phyloP scores from a whole-genome alignment of 53 echinoderm and acorn worm species.

The Arbacia lixula region DNA sequence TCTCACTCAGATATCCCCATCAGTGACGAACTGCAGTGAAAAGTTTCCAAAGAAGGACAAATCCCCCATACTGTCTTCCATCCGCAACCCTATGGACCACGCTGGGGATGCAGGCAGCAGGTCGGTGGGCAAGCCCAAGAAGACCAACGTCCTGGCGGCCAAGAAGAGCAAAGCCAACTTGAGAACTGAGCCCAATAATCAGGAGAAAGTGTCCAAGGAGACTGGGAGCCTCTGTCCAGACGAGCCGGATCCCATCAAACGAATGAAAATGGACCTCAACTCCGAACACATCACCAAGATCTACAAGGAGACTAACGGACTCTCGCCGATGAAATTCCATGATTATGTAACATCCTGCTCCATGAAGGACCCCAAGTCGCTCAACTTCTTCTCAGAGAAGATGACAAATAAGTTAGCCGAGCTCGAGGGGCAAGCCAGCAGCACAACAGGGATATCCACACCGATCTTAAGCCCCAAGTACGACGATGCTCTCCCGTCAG shows the following conservation, averaged over 20 bases:
- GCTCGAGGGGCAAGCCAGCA: conserved; percentile 51
- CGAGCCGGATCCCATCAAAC: conserved; percentile 79
- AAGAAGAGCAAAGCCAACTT: conserved; percentile 72
- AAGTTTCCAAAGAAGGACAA: conserved; percentile 88
- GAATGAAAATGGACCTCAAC: conserved; percentile 93
- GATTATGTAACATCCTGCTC: conserved; percentile 73
- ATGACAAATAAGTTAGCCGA: conserved; percentile 73
- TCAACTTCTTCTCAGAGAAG: conserved; percentile 65
- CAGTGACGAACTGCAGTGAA: conserved; percentile 76
- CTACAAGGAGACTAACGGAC: conserved; percentile 77
- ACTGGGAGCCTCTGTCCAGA: conserved; percentile 23
- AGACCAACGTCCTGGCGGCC: conserved; percentile 85
- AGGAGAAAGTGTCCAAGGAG: conserved; percentile 10
- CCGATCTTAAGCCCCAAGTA: background rate
- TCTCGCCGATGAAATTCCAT: conserved; percentile 76
- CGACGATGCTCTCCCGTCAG: background rate
- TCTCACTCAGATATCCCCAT: conserved; percentile 33
- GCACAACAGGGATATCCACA: conserved; percentile 1
- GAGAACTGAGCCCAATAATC: conserved; percentile 5
- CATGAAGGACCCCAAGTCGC: conserved; percentile 56
- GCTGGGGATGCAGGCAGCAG: conserved; percentile 6
- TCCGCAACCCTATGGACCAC: conserved; percentile 38
- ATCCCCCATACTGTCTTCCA: conserved; percentile 37
- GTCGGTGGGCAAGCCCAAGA: conserved; percentile 73
- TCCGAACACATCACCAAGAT: conserved; percentile 67